Base-by-base conservation (phyloP, 2,888 invertebrate species). In the Cynaeus angustus region DNA sequence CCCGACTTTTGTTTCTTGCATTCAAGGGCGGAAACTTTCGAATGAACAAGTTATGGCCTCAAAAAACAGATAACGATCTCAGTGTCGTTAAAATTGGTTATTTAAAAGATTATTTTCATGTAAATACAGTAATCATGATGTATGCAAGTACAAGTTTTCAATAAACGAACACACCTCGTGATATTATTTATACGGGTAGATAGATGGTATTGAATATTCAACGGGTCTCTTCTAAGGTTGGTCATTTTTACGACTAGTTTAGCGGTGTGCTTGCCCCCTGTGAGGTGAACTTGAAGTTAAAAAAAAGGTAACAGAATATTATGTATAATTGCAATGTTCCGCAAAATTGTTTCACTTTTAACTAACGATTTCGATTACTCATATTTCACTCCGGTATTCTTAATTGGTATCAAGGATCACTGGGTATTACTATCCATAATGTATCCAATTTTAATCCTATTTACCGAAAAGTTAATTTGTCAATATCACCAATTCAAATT, bases 1-100 rank as follows among this genome's bases (percentile, higher is more conserved):
- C 48, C 48, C 28, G 28, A 50, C 28, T 50, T 26, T 21, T 28
- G 28, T 50, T 50, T 12, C 21, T 33, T 13, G 41, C 28, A 33
- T 26, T 65, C 65, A 65, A 65, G 65, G 65, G 53, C 53, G 45
- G 10, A 33, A 65, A 45, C 65, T 65, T 65, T 65, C 52, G 33
- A 62, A n/a, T n/a, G n/a, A n/a, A 21, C 21, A 21, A 21, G 9
- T 38, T 43, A 46, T 43, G 65, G 65, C 65, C 65, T 65, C 55
- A 65, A 43, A 52, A 55, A 50, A 4, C 1, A 16, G 61, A 61
- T 61, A 61, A 37, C 50, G 28, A 61, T 61, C 61, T 61, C 33
- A 16, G 6, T 46, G 30, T 46, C 9, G 50, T 38, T 50, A 3
- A 46, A 46, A 59, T 53, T 53, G 48, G 28, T 53, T 53, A 53